A percentile compares a stretch with the other conserved stretches of the same genome.
phyloP scores from a whole-genome alignment of 2,113 vertebrate species.

The Trachemys scripta region DNA sequence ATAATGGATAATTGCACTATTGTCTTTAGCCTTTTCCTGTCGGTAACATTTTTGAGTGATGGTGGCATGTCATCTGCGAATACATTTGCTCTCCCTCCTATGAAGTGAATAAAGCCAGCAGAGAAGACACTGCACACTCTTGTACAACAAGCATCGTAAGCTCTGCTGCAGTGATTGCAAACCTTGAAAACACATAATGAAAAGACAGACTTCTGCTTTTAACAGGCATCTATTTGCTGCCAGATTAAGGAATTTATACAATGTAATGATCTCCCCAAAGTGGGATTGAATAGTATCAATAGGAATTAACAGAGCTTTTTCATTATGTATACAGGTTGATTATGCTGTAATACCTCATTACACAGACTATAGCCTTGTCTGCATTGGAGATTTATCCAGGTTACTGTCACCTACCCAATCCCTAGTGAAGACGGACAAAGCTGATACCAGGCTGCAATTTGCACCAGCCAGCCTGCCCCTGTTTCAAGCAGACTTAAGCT shows the following conservation, averaged over 20 bases:
- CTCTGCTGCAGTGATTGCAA: not conserved
- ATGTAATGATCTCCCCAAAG: not conserved
- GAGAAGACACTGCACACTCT: fast-evolving
- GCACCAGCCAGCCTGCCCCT: not conserved
- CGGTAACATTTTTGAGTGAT: not conserved
- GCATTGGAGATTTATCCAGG: not conserved
- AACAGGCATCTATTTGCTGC: not conserved
- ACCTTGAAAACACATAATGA: not conserved
- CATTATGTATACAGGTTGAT: fast-evolving
- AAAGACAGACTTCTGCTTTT: not conserved
- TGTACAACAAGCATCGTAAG: not conserved
- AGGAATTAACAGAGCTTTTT: not conserved
- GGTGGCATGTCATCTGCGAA: not conserved
- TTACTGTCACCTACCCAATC: not conserved
- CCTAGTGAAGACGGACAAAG: not conserved
- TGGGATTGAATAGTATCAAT: not conserved
- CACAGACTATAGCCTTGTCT: not conserved
- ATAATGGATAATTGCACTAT: not conserved
- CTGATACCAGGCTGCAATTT: not conserved
- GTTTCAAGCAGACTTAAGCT: not conserved
- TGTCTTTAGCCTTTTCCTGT: conserved; percentile 23
- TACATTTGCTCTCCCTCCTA: not conserved
- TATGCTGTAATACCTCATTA: not conserved
- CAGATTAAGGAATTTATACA: not conserved
- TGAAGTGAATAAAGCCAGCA: not conserved